Evolutionary conservation across 1,140 invertebrate species (phyloP), one percentile per base, ranked within the genome.

Genomic region (Apis dorsata): DNA sequence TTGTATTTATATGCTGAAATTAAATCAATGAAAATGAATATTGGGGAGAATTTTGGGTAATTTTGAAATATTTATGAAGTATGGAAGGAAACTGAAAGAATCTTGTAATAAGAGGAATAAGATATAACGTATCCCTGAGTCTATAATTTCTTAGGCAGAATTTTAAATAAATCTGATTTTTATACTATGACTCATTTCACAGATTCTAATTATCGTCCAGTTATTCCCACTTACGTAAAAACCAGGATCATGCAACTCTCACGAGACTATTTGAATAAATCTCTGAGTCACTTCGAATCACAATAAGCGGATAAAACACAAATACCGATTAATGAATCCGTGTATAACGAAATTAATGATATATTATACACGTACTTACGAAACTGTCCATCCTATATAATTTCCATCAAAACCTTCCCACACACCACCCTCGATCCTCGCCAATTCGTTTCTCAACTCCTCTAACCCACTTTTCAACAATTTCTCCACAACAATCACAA

Each of bases 181-280:
- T n/a, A 51, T 13, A 9, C 8, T 24, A 15, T 24, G 10, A 9
- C 12, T 51, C 15, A 21, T 51, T 15, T n/a, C 2, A 49, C n/a
- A 17, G 13, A 7, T 4, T 24, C 12, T 51, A 51, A 51, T 70
- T 70, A 51, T 24, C 2, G 13, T 24, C 19, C 12, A 8, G 5
- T 15, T 69, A 69, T 44, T 49, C 66, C 13, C 17, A 51, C 44
- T 70, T 70, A 70, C n/a, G 44, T 70, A 70, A 70, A 70, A 53
- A 24, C 5, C 11, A 68, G 1, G 21, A 69, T 51, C 44, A n/a
- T 13, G 66, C 66, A 69, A 49, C n/a, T 7, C 21, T 49, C 44
- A 1, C 19, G 66, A 8, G 44, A 13, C 13, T 9, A n/a, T 70
- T 53, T 70, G 15, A n/a, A 70, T 53, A 53, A 70, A 70, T 53